Conservation (phyloP, 2,888 invertebrate genomes). For the Drosophila cognata region DNA sequence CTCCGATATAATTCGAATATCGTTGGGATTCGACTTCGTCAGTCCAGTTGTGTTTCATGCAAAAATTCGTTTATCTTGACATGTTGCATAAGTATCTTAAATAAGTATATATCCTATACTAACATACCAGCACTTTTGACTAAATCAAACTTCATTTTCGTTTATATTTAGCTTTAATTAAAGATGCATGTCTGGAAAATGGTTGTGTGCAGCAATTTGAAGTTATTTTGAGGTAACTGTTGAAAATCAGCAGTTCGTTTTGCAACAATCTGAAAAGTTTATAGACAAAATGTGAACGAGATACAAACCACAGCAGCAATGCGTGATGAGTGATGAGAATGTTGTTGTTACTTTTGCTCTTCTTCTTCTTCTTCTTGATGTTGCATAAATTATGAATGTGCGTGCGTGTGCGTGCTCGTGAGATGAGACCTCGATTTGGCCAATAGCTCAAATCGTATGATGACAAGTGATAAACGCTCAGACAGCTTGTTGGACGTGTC, state of each 20-base stretch:
- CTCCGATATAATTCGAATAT: not conserved
- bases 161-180: not conserved
- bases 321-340: constrained; percentile 46
- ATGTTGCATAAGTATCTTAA: not conserved
- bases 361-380: constrained; percentile 13
- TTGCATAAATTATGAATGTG: constrained; percentile 51
- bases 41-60: not conserved
- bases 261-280: not conserved
- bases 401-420: constrained; percentile 13
- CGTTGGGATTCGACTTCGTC: not conserved
- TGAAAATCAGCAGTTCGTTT: not conserved
- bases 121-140: not conserved
- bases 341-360: constrained; percentile 9
- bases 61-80: not conserved
- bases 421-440: constrained; percentile 40
- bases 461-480: constrained; percentile 64
- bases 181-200: not conserved
- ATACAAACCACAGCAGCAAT: constrained; percentile 14
- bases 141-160: not conserved
- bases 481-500: constrained; percentile 63
- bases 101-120: not conserved
- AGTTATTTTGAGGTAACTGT: not conserved
- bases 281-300: not conserved
- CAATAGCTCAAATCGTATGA: constrained; percentile 63
- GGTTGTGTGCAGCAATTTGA: not conserved